phyloP scores from a whole-genome alignment of 2,888 invertebrate species.

The Xiphydria camelus region DNA sequence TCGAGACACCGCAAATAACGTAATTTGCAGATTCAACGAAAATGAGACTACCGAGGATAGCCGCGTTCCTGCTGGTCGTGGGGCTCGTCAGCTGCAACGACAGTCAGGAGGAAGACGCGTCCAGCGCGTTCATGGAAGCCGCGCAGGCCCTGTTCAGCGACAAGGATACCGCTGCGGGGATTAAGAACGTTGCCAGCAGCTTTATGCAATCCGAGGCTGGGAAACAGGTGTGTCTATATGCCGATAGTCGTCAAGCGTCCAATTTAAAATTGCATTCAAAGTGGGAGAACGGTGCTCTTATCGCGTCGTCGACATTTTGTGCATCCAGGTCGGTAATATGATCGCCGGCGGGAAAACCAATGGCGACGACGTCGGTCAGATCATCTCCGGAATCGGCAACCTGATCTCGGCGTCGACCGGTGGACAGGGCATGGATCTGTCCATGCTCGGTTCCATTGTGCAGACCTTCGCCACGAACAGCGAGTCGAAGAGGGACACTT shows the following conservation, averaged over 20 bases:
- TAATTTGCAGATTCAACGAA: too few relatives aligned
- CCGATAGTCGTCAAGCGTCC: too few relatives aligned
- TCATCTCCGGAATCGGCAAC: conserved; percentile 49
- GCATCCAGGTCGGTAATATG: conserved; percentile 31
- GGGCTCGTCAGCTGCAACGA: conserved; percentile 37
- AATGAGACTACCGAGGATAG: conserved; percentile 41
- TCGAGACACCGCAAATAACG: too few relatives aligned
- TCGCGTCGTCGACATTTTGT: too few relatives aligned
- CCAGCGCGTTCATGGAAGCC: conserved; percentile 70
- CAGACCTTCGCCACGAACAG: conserved; percentile 27
- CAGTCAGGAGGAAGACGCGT: conserved; percentile 60
- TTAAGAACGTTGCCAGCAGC: conserved; percentile 69
- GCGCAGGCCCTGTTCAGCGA: conserved; percentile 72
- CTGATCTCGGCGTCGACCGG: conserved; percentile 28
- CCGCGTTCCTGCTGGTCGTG: conserved; percentile 36
- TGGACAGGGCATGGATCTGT: conserved; percentile 37
- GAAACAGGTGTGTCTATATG: conserved; percentile 60
- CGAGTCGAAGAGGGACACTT: conserved; percentile 16
- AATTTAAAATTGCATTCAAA: too few relatives aligned
- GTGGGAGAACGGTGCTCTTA: too few relatives aligned
- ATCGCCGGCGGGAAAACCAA: conserved; percentile 33
- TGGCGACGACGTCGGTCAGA: conserved; percentile 42
- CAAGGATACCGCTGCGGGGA: conserved; percentile 61
- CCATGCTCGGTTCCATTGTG: conserved; percentile 37
- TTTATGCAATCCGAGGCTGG: conserved; percentile 72